Evolutionary conservation across 2,113 vertebrate species (phyloP).

Genomic region (Cisticola juncidis): DNA sequence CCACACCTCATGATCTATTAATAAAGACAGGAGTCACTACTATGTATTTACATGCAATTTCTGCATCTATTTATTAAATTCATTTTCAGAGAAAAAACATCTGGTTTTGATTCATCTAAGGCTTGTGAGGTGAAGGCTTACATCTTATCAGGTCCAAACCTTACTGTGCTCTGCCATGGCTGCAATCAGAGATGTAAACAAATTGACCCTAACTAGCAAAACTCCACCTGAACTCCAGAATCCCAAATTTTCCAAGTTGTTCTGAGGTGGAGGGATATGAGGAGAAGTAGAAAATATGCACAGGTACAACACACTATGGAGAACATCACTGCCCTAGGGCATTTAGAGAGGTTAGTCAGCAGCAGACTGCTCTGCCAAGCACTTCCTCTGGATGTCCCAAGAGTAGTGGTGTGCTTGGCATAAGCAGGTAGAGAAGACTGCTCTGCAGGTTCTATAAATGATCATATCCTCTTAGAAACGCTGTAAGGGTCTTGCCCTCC

Average conservation of each 20-base stretch:
- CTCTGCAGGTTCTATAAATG: neutral
- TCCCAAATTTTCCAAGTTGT: neutral
- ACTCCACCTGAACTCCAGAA: neutral
- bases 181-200: neutral
- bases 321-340: neutral
- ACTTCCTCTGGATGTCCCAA: neutral
- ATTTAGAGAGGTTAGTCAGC: neutral
- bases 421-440: neutral
- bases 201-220: neutral
- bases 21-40: neutral
- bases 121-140: neutral
- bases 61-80: neutral
- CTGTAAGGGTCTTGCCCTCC: neutral
- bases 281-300: neutral
- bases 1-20: neutral
- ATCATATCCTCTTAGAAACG: neutral
- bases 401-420: neutral
- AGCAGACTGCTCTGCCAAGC: neutral
- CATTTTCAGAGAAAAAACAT: neutral
- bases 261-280: neutral
- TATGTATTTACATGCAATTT: neutral
- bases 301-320: neutral
- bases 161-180: neutral
- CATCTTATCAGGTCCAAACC: neutral
- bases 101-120: neutral